These are phyloP conservation scores for Aphelinus certus DNA, from an alignment of 1,140 invertebrate genomes.

Conservation along the genomic window DNA sequence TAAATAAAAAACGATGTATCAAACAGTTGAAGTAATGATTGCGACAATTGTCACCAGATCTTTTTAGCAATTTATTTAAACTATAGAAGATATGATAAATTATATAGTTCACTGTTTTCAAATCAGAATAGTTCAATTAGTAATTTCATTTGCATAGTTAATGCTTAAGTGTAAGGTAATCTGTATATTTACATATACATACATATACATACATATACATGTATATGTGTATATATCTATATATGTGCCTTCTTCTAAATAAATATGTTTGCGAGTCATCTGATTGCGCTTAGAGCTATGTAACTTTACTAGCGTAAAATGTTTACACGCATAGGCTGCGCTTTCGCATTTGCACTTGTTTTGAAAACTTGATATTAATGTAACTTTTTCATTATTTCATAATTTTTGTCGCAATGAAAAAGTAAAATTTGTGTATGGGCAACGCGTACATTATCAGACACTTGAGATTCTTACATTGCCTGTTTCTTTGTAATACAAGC, in stretches of 20 bases:
- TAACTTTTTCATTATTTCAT: slow-evolving; percentile 13
- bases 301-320: slow-evolving; percentile 39
- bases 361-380: slow-evolving; percentile 34
- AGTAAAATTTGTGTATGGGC: slow-evolving; percentile 24
- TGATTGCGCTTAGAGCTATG: slow-evolving; percentile 39
- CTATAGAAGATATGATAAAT: slow-evolving; percentile 28
- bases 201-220: background rate
- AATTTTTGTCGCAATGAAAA: slow-evolving; percentile 19
- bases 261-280: slow-evolving; percentile 39
- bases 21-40: slow-evolving; percentile 23
- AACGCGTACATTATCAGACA: slow-evolving; percentile 33
- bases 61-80: slow-evolving; percentile 28
- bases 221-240: no score
- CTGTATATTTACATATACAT: slow-evolving; percentile 9
- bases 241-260: slow-evolving; percentile 22
- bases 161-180: slow-evolving; percentile 21
- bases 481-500: slow-evolving; percentile 27
- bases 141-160: slow-evolving; percentile 22
- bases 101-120: slow-evolving; percentile 36
- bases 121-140: slow-evolving; percentile 31
- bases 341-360: slow-evolving; percentile 43
- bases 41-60: slow-evolving; percentile 26
- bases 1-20: background rate
- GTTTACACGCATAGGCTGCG: slow-evolving; percentile 52
- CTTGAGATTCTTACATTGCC: slow-evolving; percentile 39